Evolutionary conservation across 2,113 vertebrate genomes (phyloP), one percentile per base, ranked within the genome.

Genomic region (Daubentonia madagascariensis): DNA sequence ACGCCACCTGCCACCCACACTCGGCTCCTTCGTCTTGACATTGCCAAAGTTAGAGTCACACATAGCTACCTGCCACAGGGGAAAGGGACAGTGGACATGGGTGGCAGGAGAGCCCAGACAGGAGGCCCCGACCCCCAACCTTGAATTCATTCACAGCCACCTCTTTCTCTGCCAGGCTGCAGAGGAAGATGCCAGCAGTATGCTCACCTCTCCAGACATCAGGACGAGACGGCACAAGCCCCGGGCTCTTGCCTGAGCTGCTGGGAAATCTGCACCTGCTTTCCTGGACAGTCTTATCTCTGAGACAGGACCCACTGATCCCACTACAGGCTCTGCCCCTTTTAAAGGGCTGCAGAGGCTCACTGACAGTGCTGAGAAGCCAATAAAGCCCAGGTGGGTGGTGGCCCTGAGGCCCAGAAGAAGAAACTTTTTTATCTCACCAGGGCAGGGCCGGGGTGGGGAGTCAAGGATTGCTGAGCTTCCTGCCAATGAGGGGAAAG

Each of bases 381-480:
- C 97, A 96, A 98, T 98, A 98, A 98, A 98, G 97, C n/a, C 28
- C 0, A 22, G 0, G 79, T 75, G 97, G 97, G 85, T 67, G 96
- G 95, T 50, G 84, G 52, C 81, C 91, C 96, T 45, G 90, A 45
- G 95, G 92, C 57, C 76, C 78, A 48, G 96, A 93, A 96, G 63
- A 98, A 97, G 95, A 96, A 97, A 96, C 78, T 61, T 98, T 98
- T 80, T 96, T 48, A 98, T 98, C 96, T 93, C 96, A 17, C 4
- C 48, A 45, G 48, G 80, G 73, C 97, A 76, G 94, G 84, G 89
- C 43, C 11, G 32, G 7, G 37, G 88, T 54, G 43, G 72, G n/a
- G 85, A 14, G 95, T 95, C 97, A 98, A 98, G 98, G 97, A 96
- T 97, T 80, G 67, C 28, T 28, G 25, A 76, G 76, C 54, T 92